Conservation (phyloP, 2,888 invertebrate species). For the Tipula vernalis region DNA sequence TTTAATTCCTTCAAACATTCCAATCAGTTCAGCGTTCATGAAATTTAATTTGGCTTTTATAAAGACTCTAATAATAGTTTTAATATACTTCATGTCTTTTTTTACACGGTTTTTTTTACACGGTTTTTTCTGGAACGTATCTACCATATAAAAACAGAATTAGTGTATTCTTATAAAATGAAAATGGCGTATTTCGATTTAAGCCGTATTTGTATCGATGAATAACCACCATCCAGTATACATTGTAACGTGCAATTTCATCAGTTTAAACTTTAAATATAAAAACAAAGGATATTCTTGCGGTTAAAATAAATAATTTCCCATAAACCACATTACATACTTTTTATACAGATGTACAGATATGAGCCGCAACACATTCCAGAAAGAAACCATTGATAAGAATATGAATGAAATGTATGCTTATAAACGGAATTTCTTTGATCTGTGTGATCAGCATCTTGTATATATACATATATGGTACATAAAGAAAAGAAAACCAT, state of each 20-base stretch:
- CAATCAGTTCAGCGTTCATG: too few relatives aligned
- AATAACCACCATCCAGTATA: not conserved
- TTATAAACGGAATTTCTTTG: not conserved
- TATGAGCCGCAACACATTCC: not conserved
- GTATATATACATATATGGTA: not conserved
- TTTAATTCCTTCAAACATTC: too few relatives aligned
- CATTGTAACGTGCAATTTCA: not conserved
- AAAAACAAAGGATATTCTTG: not conserved
- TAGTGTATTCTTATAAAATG: too few relatives aligned
- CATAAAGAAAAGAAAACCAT: not conserved
- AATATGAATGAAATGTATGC: not conserved
- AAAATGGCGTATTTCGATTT: not conserved
- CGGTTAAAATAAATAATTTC: not conserved
- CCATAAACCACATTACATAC: not conserved
- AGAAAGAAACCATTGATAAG: not conserved
- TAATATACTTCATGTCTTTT: too few relatives aligned
- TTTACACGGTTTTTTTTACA: too few relatives aligned
- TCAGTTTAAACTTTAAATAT: not conserved
- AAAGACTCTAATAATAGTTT: too few relatives aligned
- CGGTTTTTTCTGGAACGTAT: too few relatives aligned
- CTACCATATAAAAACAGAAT: too few relatives aligned
- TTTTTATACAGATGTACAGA: not conserved
- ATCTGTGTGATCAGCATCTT: not conserved
- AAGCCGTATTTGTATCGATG: not conserved
- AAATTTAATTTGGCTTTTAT: too few relatives aligned